A percentile compares a stretch with the other conserved stretches of the same genome.
phyloP scores from a whole-genome alignment of 2,113 vertebrate genomes.

The Coptodon rendalli region DNA sequence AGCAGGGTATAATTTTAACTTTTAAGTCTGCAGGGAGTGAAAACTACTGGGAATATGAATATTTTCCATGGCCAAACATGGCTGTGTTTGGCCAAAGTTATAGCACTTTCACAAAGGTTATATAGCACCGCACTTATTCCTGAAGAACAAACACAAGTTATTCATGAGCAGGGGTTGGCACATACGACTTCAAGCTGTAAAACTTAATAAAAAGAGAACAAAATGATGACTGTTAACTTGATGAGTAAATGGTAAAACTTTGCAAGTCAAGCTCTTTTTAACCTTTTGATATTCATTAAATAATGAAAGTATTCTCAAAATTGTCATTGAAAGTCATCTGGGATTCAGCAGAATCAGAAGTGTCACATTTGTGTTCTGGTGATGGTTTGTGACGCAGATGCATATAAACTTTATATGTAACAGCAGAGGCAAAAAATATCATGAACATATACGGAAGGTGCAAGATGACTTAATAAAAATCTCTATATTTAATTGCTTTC shows the following conservation, averaged over 20 bases:
- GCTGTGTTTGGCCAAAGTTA: constrained; percentile 48
- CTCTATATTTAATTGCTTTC: not conserved
- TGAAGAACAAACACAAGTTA: constrained; percentile 10
- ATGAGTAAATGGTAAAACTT: not conserved
- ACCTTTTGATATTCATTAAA: not conserved
- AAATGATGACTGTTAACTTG: not conserved
- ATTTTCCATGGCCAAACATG: constrained; percentile 47
- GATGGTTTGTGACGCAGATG: not conserved
- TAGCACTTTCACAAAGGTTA: not conserved
- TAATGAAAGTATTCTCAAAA: not conserved
- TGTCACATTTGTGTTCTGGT: not conserved
- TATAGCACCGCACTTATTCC: not conserved
- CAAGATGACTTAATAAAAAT: not conserved
- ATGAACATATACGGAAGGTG: not conserved
- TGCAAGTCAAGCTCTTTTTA: not conserved
- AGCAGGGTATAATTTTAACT: constrained; percentile 47
- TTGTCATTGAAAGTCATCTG: not conserved
- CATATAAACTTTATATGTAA: not conserved
- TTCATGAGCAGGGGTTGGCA: not conserved
- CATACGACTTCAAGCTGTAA: not conserved
- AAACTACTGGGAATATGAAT: not conserved
- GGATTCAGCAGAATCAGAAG: not conserved
- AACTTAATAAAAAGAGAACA: not conserved
- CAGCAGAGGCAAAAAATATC: not conserved
- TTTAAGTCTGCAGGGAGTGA: constrained; percentile 34